Conservation (phyloP, 2,113 vertebrate species). For the Ahaetulla prasina region DNA sequence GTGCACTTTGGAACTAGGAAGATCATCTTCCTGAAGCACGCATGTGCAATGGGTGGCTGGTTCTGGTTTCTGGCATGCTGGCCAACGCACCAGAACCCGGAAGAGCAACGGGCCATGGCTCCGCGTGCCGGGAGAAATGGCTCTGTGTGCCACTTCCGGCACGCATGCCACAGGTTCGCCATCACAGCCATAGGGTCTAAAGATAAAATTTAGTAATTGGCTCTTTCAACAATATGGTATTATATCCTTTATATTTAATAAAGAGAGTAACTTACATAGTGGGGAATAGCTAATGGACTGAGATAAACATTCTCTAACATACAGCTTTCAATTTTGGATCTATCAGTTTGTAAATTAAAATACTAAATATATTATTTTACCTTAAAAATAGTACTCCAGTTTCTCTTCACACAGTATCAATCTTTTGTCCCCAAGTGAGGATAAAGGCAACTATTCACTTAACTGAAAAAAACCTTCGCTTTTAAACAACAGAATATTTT, state of each 20-base stretch:
- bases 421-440: neutral
- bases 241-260: neutral
- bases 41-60: no score
- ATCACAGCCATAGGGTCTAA: no score
- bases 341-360: neutral
- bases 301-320: neutral
- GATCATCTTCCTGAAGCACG: no score
- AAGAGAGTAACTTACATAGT: neutral
- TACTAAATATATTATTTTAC: neutral
- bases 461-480: neutral
- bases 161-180: no score
- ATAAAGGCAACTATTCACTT: neutral
- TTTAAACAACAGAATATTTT: neutral
- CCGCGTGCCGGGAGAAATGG: no score
- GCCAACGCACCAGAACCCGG: no score
- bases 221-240: neutral
- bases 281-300: neutral
- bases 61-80: no score
- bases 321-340: neutral
- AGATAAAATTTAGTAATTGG: neutral
- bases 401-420: neutral
- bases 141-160: no score
- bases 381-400: neutral
- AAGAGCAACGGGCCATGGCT: no score
- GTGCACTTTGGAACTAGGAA: no score